Conservation (phyloP, 2,797 vertebrate genomes). For the Serranus cabrilla region DNA sequence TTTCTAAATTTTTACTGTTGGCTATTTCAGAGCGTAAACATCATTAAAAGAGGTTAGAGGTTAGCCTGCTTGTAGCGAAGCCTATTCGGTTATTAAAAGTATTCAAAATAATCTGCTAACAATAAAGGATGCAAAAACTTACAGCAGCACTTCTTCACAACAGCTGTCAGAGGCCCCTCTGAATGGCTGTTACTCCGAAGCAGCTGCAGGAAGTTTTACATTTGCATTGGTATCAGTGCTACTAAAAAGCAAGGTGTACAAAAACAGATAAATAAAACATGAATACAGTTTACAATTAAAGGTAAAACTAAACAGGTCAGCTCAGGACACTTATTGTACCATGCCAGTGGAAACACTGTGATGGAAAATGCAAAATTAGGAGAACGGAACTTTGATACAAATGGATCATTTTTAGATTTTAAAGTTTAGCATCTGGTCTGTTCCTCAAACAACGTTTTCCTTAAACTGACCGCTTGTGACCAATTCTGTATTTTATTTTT, state of each 20-base stretch:
- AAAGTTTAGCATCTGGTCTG: background rate
- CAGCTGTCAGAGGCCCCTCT: background rate
- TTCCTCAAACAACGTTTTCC: conserved; percentile 4
- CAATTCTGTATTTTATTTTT: background rate
- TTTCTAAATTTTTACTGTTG: no score
- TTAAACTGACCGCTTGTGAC: background rate
- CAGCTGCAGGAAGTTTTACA: background rate
- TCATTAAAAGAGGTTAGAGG: no score
- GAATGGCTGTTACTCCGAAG: background rate
- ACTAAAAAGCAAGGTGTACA: background rate
- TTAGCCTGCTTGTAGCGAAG: no score
- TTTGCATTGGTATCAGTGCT: background rate
- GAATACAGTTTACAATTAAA: no score
- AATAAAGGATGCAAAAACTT: no score
- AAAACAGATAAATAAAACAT: no score
- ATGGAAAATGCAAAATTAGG: background rate
- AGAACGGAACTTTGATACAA: background rate
- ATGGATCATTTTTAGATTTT: background rate
- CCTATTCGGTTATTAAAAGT: no score
- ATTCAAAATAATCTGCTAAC: no score
- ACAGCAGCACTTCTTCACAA: background rate
- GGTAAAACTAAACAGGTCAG: background rate
- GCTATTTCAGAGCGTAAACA: no score
- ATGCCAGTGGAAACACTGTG: background rate
- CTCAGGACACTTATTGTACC: no score